Evolutionary conservation across 1,140 invertebrate species (phyloP), one percentile per base, ranked within the genome.

Genomic region (Macrostomum lignano): DNA sequence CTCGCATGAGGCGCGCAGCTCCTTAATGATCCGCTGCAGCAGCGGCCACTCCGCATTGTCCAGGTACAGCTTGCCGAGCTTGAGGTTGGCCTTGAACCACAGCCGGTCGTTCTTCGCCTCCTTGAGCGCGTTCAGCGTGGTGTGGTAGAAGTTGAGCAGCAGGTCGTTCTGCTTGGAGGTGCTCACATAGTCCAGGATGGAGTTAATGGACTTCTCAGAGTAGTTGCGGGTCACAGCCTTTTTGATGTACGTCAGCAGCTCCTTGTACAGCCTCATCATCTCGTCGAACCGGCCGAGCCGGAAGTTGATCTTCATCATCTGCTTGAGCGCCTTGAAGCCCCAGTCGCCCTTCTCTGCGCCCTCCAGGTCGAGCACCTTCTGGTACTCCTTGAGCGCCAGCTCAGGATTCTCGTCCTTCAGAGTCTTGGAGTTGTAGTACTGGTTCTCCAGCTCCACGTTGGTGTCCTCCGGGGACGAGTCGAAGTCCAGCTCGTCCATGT

Each of bases 301-400:
- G 56, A 96, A 98, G 58, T 94, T 93, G 33, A 98, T 94, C 66
- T 98, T 98, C 26, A 98, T 93, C 86, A 98, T 98, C 58, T 98
- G 91, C 56, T 98, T 98, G 1, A 98, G 63, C n/a, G 91, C 88
- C 65, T 94, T 96, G 49, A 98, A 98, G 0, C 91, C 91, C 88
- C 88, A 98, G 67, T 98, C 91, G 29, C 88, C 88, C 61, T 96
- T 96, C 43, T 94, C 84, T 4, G 79, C 81, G 29, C 74, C 74
- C 62, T 94, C 84, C 28, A 96, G 57, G 52, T 91, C 78, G 36
- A 93, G 58, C 17, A 94, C 63, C 57, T 82, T 86, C 51, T 93
- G 79, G 61, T 96, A 96, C 44, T 79, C 86, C 39, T 73, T 66
- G 28, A 98, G 52, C 2, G 88, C 86, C 13, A 68, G 68, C 46